Evolutionary conservation across 35 echinoderm and acorn worm genomes (phyloP), one percentile per base, ranked within the genome.

Genomic region (Acanthaster planci): DNA sequence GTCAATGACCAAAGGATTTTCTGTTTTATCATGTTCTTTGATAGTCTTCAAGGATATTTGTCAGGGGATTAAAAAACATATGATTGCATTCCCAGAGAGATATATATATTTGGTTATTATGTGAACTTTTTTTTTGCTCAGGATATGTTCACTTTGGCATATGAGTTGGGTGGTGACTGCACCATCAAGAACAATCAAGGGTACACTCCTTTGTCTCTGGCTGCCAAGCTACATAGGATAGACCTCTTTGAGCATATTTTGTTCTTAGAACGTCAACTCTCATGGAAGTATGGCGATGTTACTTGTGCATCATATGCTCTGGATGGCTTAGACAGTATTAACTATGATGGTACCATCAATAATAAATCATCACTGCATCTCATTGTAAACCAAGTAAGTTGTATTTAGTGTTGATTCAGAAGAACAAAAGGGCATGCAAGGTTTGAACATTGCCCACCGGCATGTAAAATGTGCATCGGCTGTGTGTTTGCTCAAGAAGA

Each of bases 231-330:
- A 6, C 58, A 80, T 10, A 90, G 86, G 38, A 55, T n/a, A 0
- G 85, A 88, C 7, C 42, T 98, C 16, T 98, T 98, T 51, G 78
- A 94, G 39, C 85, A 90, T 31, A 98, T 98, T 78, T 57, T 98
- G 8, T 78, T 87, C 55, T 77, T 94, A 30, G 95, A 98, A 76
- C 52, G 95, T 37, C 87, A 94, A 55, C 47, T 79, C 9, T 84
- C 84, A 10, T 91, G 89, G 95, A 91, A 91, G 54, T 93, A 85
- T 79, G 89, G 84, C 26, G 87, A 77, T 19, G 88, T 91, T 0
- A 98, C 92, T 4, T 98, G 95, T 77, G 95, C 95, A 42, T 67
- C 85, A 19, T 98, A 98, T 75, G 85, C 82, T 34, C 82, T 98
- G 14, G 81, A 91, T 75, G 86, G 90, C 32, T 42, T 98, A 5